A percentile compares a stretch with the other conserved stretches of the same genome.
Conservation (phyloP, 2,797 vertebrate genomes). For the Poeciliopsis gracilis region DNA sequence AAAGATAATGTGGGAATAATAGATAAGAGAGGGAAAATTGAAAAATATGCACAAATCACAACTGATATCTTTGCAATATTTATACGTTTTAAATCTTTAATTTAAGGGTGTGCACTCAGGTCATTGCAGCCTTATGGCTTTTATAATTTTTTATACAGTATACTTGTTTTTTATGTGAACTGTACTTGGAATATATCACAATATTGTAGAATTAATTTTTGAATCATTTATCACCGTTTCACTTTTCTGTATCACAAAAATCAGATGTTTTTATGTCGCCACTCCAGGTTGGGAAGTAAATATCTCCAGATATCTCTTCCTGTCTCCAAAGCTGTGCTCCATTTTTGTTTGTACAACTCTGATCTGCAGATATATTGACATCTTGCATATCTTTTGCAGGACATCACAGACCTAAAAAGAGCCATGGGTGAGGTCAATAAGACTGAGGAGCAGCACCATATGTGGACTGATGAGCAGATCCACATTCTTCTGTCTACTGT, state of each 20-base stretch:
- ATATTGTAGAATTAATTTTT: background rate
- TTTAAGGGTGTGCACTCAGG: background rate
- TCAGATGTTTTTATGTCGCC: background rate
- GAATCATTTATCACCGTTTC: background rate
- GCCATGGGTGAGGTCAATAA: conserved; percentile 72
- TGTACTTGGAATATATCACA: background rate
- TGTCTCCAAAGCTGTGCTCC: background rate
- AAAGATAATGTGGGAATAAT: background rate
- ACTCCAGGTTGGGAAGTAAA: background rate
- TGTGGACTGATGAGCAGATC: conserved; percentile 72
- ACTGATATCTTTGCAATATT: background rate
- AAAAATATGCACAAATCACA: background rate
- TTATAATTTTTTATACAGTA: background rate
- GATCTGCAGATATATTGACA: conserved; percentile 4
- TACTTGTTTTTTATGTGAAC: background rate
- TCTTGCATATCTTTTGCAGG: conserved; percentile 48
- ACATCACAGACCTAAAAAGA: conserved; percentile 70
- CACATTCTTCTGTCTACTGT: conserved; percentile 69
- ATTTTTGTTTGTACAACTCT: background rate
- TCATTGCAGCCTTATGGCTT: background rate
- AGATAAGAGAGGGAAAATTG: background rate
- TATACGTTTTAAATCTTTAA: background rate
- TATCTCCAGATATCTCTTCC: background rate
- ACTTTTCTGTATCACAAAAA: background rate
- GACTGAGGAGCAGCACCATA: conserved; percentile 69